Percentiles rank a stretch among this genome's conserved stretches.
Evolutionary conservation across 2,797 vertebrate genomes (phyloP).

Genomic region (Alfaro cultratus): DNA sequence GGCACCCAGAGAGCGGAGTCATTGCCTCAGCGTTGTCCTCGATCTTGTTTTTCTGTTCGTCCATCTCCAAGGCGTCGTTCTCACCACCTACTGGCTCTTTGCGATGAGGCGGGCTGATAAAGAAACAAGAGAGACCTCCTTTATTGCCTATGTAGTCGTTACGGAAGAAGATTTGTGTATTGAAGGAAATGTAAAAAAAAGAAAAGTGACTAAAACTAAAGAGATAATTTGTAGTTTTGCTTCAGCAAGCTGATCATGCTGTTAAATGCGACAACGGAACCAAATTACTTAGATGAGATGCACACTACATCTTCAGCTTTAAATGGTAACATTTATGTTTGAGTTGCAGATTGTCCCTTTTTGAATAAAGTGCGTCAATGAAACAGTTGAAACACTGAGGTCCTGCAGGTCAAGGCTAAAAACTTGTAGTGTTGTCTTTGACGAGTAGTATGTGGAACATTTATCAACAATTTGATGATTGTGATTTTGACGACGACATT

Average conservation of each 20-base stretch:
- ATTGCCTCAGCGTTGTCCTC: conserved; percentile 50
- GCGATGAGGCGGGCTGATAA: conserved; percentile 72
- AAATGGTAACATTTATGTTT: no score
- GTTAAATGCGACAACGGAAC: neutral
- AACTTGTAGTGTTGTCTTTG: no score
- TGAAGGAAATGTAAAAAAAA: neutral
- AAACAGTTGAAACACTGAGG: no score
- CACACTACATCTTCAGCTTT: neutral
- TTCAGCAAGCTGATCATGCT: neutral
- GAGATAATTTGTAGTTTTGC: neutral
- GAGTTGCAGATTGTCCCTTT: no score
- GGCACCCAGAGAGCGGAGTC: conserved; percentile 67
- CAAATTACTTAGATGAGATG: neutral
- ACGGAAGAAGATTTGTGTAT: neutral
- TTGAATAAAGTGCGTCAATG: no score
- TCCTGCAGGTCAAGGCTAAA: no score
- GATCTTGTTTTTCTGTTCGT: conserved; percentile 74
- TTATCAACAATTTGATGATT: no score
- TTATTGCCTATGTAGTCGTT: neutral
- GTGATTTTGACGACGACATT: no score
- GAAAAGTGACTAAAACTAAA: neutral
- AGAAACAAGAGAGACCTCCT: conserved; percentile 4
- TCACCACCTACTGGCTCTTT: conserved; percentile 80
- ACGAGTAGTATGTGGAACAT: no score
- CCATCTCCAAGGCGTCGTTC: conserved; percentile 72